A percentile compares a stretch with the other conserved stretches of the same genome.
Evolutionary conservation across 2,113 vertebrate genomes (phyloP).

Genomic region (Progne subis): DNA sequence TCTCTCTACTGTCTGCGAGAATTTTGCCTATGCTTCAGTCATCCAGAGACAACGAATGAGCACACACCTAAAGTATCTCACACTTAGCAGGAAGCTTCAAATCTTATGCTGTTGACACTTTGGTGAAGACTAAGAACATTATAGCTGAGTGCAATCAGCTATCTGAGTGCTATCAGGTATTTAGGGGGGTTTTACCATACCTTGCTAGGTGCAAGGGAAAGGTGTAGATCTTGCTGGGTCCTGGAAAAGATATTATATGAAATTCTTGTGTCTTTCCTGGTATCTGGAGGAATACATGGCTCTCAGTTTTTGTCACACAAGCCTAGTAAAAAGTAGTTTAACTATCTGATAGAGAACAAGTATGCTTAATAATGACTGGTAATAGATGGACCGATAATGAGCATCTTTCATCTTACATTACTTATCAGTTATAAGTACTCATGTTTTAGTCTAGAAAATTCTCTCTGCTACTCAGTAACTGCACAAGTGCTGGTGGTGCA

Average conservation of each 20-base stretch:
- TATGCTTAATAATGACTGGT: background rate
- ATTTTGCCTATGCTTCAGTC: background rate
- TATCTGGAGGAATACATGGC: background rate
- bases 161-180: too few species aligned
- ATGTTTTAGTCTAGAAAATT: background rate
- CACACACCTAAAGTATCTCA: background rate
- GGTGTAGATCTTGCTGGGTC: background rate
- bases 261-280: background rate
- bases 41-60: background rate
- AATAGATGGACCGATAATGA: background rate
- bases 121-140: background rate
- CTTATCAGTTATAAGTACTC: background rate
- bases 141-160: background rate
- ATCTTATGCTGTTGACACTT: background rate
- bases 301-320: background rate
- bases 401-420: background rate
- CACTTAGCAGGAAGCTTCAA: background rate
- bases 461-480: background rate
- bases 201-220: background rate
- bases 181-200: too few species aligned
- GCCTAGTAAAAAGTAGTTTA: background rate
- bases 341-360: background rate
- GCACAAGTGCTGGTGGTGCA: background rate
- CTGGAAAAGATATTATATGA: background rate
- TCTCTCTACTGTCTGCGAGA: background rate